Evolutionary conservation across 2,888 invertebrate species (phyloP).

Genomic region (Nudaria mundana): DNA sequence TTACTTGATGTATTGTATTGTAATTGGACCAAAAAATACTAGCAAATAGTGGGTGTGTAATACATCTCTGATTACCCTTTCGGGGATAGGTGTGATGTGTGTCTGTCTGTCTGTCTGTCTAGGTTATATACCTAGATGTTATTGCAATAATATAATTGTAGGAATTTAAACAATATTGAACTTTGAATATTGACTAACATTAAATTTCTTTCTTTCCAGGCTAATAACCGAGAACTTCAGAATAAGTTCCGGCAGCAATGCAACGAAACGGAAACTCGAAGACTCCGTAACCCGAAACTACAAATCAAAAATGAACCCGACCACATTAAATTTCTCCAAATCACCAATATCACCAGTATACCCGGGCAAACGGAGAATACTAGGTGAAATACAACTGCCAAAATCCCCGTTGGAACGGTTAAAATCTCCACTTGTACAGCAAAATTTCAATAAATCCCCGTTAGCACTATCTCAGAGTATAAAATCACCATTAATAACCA

Average conservation of each 20-base stretch:
- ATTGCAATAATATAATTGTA: no score
- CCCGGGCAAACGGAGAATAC: constrained; percentile 53
- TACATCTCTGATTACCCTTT: no score
- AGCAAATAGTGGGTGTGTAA: no score
- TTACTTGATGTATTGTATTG: no score
- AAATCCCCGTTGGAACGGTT: constrained; percentile 49
- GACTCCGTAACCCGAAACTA: constrained; percentile 57
- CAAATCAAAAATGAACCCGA: constrained; percentile 68
- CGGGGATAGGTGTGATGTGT: no score
- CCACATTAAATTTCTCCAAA: constrained; percentile 56
- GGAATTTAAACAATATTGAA: no score
- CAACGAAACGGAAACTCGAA: constrained; percentile 64
- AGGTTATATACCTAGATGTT: no score
- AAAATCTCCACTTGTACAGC: constrained; percentile 31
- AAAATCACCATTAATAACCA: constrained; percentile 36
- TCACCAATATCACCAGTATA: constrained; percentile 47
- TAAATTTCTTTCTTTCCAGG: constrained; percentile 51
- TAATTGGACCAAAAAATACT: no score
- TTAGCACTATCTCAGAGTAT: constrained; percentile 7
- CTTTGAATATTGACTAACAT: no score
- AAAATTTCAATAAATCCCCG: constrained; percentile 31
- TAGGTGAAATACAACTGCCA: constrained; percentile 48
- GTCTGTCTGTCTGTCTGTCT: no score
- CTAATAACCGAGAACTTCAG: constrained; percentile 78
- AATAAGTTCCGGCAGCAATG: constrained; percentile 74